phyloP scores from a whole-genome alignment of 2,888 invertebrate species.

The Linyphia triangularis region DNA sequence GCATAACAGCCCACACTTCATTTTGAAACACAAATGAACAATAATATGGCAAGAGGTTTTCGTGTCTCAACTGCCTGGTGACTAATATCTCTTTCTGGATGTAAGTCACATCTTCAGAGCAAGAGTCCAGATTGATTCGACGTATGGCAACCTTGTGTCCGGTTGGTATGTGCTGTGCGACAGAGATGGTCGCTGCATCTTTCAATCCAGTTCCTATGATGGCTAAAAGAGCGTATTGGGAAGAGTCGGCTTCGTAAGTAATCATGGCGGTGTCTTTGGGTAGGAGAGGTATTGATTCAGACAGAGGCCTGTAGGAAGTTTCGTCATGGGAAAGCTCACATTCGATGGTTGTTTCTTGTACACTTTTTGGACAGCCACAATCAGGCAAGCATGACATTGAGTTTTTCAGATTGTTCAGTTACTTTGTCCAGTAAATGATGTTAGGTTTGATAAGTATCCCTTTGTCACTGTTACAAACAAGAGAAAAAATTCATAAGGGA shows the following conservation, averaged over 20 bases:
- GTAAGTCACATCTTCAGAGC: conserved; percentile 69
- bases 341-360: conserved; percentile 67
- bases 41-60: conserved; percentile 87
- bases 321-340: conserved; percentile 71
- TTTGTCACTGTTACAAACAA: no score
- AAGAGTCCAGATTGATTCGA: conserved; percentile 71
- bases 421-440: not conserved
- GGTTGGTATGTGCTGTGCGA: conserved; percentile 71
- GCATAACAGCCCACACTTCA: conserved; percentile 89
- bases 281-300: conserved; percentile 75
- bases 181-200: conserved; percentile 70
- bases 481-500: no score
- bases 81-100: conserved; percentile 85
- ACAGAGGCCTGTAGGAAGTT: conserved; percentile 67
- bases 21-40: conserved; percentile 88
- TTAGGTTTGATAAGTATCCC: no score
- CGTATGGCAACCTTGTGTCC: conserved; percentile 72
- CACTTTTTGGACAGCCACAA: conserved; percentile 72
- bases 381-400: conserved; percentile 75
- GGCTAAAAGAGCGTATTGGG: conserved; percentile 69
- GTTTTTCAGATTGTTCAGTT: conserved; percentile 9
- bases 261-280: conserved; percentile 76
- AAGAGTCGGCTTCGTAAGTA: conserved; percentile 72
- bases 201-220: conserved; percentile 72
- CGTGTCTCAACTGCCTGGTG: conserved; percentile 88